A percentile compares a stretch with the other conserved stretches of the same genome.
These are phyloP conservation scores for Condylostylus longicornis DNA, from an alignment of 1,140 invertebrate species.

Conservation along the genomic window DNA sequence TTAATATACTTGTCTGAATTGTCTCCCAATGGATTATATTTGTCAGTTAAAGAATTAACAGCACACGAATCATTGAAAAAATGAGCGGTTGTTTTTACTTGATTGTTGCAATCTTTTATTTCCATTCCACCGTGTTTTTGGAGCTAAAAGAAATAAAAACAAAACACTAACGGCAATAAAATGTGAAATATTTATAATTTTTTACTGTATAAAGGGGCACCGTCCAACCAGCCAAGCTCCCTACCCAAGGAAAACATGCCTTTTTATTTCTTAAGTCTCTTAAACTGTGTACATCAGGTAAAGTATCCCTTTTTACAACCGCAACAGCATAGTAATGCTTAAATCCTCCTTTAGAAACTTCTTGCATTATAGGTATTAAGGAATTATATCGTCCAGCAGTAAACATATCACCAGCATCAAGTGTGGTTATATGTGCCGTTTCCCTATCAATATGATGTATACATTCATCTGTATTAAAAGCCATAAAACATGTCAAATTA, in stretches of 20 bases:
- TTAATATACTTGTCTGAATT: conserved; percentile 44
- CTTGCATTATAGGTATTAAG: conserved; percentile 76
- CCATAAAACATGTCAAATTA: conserved; percentile 47
- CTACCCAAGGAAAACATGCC: conserved; percentile 83
- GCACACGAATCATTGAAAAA: conserved; percentile 88
- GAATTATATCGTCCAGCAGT: conserved; percentile 83
- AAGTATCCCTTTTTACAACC: conserved; percentile 54
- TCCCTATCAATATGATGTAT: conserved; percentile 60
- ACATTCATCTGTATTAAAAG: conserved; percentile 65
- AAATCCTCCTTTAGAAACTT: conserved; percentile 40
- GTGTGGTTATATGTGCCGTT: conserved; percentile 65
- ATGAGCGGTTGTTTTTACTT: conserved; percentile 80
- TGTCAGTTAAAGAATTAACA: conserved; percentile 76
- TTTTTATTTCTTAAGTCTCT: conserved; percentile 54
- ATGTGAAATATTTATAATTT: background rate
- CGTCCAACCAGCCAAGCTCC: conserved; percentile 82
- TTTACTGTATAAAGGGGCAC: conserved; percentile 69
- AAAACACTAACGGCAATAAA: background rate
- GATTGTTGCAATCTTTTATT: conserved; percentile 87
- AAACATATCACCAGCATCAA: conserved; percentile 89
- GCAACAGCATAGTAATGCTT: conserved; percentile 70
- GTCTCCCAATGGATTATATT: conserved; percentile 87
- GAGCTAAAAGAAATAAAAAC: conserved; percentile 39
- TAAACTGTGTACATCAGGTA: conserved; percentile 45
- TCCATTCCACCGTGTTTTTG: conserved; percentile 67